A percentile compares a stretch with the other conserved stretches of the same genome.
Conservation (phyloP, 1,140 invertebrate species). For the Drosophila kohkoa region DNA sequence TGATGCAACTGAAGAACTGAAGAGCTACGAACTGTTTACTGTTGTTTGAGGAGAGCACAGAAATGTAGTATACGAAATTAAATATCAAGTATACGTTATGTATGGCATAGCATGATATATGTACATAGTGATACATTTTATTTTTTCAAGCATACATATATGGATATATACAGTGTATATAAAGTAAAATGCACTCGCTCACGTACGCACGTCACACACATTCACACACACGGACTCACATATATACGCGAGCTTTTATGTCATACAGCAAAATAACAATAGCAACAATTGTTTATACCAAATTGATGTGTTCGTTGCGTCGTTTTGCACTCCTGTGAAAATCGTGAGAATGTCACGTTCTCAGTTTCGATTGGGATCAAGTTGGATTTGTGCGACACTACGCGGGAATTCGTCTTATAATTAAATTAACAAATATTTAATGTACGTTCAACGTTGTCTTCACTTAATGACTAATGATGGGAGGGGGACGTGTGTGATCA, state of each 20-base stretch:
- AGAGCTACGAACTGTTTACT: slow-evolving; percentile 37
- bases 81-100: slow-evolving; percentile 53
- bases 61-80: slow-evolving; percentile 36
- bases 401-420: slow-evolving; percentile 40
- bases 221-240: slow-evolving; percentile 34
- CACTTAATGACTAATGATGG: slow-evolving; percentile 21
- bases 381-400: slow-evolving; percentile 3
- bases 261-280: slow-evolving; percentile 38
- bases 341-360: slow-evolving; percentile 54
- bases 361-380: slow-evolving; percentile 44
- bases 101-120: slow-evolving; percentile 7
- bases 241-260: slow-evolving; percentile 29
- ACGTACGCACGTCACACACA: slow-evolving; percentile 30
- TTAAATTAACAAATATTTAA: slow-evolving; percentile 42
- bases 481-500: background rate
- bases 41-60: slow-evolving; percentile 30
- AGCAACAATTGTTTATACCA: slow-evolving; percentile 49
- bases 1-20: slow-evolving; percentile 46
- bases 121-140: slow-evolving; percentile 58
- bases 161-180: background rate
- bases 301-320: slow-evolving; percentile 28
- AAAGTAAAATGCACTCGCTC: slow-evolving; percentile 31
- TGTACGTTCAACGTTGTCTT: slow-evolving; percentile 34
- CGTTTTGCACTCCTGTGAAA: slow-evolving; percentile 33
- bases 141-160: slow-evolving; percentile 30